Evolutionary conservation across 2,113 vertebrate species (phyloP), one percentile per base, ranked within the genome.

Genomic region (Nyctereutes procyonoides): DNA sequence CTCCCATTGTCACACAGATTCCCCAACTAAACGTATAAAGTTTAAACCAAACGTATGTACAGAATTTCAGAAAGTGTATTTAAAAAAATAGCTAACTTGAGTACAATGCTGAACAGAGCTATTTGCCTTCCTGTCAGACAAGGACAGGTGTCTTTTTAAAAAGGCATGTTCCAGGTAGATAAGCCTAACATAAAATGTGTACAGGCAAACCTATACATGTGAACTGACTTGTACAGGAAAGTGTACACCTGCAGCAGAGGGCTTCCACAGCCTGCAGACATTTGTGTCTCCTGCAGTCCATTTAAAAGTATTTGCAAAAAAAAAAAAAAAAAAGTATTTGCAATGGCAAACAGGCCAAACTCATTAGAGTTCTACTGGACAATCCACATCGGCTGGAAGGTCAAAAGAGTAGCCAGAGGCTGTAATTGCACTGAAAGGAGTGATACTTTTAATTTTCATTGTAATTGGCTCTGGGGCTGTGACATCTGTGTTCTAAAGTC

Each of bases 341-440:
- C n/a, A 51, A 20, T 51, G 65, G 55, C 22, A 71, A 83, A 0
- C 30, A 69, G 56, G 30, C n/a, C 19, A 69, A 28, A 48, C 90
- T 98, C 99, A 0, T 99, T 98, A 1, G 99, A 99, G 92, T 99
- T 99, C 97, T 99, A 98, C 97, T 99, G 99, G 98, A 98, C 99
- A 98, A 99, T 99, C 99, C 99, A 99, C 99, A 98, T 99, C 98
- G 99, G 98, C 98, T 99, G 98, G 98, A 99, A 99, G 86, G 99
- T 99, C 53, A 98, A 99, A 80, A 99, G 98, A 51, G 98, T 98
- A 86, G 98, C 99, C 97, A 99, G 98, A 99, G 91, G 99, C 98
- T 53, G 98, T 99, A 98, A 98, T 98, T 99, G 99, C 98, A 67
- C 22, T 77, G 32, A 90, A 98, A 95, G 98, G 99, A 96, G 99